A percentile compares a stretch with the other conserved stretches of the same genome.
Conservation (phyloP, 2,113 vertebrate species). For the Copsychus sechellarum region DNA sequence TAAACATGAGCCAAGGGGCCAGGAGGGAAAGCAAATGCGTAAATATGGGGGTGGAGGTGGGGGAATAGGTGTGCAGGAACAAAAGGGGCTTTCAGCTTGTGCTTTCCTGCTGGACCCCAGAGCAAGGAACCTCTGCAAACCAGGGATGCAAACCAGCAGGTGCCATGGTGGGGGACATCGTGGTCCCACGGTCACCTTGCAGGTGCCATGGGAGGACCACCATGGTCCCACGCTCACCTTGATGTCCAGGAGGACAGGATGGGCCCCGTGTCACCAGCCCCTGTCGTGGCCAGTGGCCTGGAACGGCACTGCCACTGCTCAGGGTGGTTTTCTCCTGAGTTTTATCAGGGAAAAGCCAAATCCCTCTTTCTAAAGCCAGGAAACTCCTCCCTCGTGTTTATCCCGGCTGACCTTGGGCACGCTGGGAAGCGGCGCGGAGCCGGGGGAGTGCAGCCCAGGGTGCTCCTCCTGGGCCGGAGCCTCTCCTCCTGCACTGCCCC, state of each 20-base stretch:
- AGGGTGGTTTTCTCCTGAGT: neutral
- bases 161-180: fast-evolving
- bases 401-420: constrained; percentile 11
- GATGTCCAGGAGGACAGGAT: neutral
- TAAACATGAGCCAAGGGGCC: neutral
- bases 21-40: neutral
- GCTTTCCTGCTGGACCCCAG: neutral
- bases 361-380: neutral
- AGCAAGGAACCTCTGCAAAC: neutral
- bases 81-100: neutral
- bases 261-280: neutral
- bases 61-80: neutral
- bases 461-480: neutral
- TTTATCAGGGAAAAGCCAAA: constrained; percentile 8
- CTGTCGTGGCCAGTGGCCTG: fast-evolving
- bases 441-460: neutral
- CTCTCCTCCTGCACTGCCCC: neutral
- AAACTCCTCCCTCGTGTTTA: constrained; percentile 15
- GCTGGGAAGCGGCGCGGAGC: neutral
- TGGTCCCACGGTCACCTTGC: fast-evolving
- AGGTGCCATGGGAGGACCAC: neutral
- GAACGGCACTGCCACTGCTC: neutral
- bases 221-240: neutral
- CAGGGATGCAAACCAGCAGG: neutral
- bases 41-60: neutral